These are phyloP conservation scores for Eunapius fragilis DNA, from an alignment of 37 sponge, comb jelly and placozoan species.

Conservation along the genomic window DNA sequence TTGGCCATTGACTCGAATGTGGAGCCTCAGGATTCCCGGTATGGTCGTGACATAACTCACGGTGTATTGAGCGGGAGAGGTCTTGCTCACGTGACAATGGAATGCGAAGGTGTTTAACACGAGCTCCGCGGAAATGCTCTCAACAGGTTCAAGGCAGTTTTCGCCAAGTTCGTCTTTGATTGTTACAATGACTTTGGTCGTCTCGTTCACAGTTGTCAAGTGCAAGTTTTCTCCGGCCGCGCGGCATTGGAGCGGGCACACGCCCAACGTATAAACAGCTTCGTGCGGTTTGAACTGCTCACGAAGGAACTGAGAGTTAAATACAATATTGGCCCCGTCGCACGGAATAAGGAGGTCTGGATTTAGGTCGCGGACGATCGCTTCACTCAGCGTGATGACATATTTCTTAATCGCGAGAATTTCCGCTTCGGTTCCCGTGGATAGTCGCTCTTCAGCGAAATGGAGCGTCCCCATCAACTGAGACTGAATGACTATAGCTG, in stretches of 20 bases:
- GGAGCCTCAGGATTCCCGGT: neutral
- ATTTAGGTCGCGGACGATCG: neutral
- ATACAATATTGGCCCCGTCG: neutral
- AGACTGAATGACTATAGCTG: neutral
- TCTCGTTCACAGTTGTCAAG: neutral
- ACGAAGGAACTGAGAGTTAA: neutral
- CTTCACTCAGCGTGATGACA: slow-evolving; percentile 4
- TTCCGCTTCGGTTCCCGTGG: neutral
- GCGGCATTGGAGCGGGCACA: neutral
- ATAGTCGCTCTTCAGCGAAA: neutral
- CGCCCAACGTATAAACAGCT: neutral
- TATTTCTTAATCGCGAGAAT: neutral
- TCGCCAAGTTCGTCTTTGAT: neutral
- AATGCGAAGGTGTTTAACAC: neutral
- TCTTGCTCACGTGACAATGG: neutral
- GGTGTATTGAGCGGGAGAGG: neutral
- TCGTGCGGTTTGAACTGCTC: neutral
- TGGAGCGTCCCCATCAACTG: neutral
- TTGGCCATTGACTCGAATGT: neutral
- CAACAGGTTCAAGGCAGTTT: neutral
- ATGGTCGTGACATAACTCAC: neutral
- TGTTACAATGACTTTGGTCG: neutral
- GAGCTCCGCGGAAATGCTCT: neutral
- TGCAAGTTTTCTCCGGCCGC: neutral
- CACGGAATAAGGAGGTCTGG: neutral